These are phyloP conservation scores for Cirrhinus molitorella DNA, from an alignment of 2,797 vertebrate genomes.

Conservation along the genomic window DNA sequence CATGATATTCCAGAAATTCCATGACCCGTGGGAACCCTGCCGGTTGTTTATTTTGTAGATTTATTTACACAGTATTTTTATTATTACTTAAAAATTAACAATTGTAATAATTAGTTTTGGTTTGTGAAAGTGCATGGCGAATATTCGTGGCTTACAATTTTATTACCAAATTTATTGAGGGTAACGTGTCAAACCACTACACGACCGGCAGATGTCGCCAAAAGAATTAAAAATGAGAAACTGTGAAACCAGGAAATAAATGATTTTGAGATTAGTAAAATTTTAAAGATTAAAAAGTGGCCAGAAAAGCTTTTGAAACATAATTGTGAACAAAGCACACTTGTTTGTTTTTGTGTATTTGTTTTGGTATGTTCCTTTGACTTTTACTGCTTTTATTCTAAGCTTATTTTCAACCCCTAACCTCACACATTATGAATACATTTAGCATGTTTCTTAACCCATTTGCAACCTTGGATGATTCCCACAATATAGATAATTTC, in stretches of 20 bases:
- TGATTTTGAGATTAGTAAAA: neutral
- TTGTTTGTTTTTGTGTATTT: neutral
- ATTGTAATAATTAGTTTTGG: no score
- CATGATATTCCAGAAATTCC: no score
- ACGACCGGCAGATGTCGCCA: slow-evolving; percentile 41
- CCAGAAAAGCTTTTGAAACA: neutral
- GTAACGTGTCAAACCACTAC: neutral
- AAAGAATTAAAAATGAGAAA: neutral
- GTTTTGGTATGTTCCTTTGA: neutral
- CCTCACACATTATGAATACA: neutral
- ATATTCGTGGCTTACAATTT: neutral
- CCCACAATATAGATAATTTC: neutral
- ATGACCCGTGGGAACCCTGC: no score
- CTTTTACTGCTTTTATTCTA: neutral
- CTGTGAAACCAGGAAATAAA: neutral
- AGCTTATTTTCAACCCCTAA: neutral
- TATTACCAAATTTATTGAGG: neutral
- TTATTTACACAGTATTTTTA: no score
- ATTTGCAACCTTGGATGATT: neutral
- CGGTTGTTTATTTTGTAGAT: no score
- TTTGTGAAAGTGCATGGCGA: neutral
- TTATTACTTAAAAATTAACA: no score
- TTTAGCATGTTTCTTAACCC: neutral
- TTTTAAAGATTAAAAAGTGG: neutral
- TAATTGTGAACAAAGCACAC: neutral